These are phyloP conservation scores for Arnoldichthys spilopterus DNA, from an alignment of 2,797 vertebrate species.

Conservation along the genomic window DNA sequence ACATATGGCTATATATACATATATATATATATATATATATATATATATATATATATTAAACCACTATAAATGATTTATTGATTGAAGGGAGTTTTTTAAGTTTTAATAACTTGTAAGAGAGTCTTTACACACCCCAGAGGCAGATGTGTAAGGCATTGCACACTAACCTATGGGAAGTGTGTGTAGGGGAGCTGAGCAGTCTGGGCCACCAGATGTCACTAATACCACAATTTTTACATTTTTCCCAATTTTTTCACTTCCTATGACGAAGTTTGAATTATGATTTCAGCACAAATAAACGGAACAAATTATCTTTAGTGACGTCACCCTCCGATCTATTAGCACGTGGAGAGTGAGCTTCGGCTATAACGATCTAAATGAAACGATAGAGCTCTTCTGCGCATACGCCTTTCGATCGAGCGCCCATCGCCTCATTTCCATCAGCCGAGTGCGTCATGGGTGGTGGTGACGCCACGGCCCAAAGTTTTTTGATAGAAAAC, in stretches of 20 bases:
- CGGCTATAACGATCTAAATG: no score
- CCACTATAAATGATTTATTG: no score
- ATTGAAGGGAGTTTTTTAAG: no score
- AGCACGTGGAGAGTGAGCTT: not conserved
- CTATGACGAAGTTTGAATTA: not conserved
- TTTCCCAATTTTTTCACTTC: no score
- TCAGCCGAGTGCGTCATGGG: not conserved
- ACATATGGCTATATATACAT: not conserved
- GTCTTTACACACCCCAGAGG: no score
- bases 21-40: no score
- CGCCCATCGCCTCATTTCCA: not conserved
- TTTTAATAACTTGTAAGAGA: no score
- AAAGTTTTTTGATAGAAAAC: conserved; percentile 60
- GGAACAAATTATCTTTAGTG: no score
- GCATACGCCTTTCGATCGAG: conserved; percentile 2
- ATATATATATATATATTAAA: no score
- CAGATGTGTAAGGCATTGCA: no score
- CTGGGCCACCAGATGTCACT: conserved; percentile 39
- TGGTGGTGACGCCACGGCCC: conserved; percentile 72
- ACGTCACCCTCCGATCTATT: not conserved
- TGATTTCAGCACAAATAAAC: not conserved
- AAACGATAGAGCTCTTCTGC: not conserved
- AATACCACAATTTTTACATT: not conserved
- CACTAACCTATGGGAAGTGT: no score
- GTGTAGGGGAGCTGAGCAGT: no score